Evolutionary conservation across 2,888 invertebrate genomes (phyloP).

Genomic region (Magallana nippona): DNA sequence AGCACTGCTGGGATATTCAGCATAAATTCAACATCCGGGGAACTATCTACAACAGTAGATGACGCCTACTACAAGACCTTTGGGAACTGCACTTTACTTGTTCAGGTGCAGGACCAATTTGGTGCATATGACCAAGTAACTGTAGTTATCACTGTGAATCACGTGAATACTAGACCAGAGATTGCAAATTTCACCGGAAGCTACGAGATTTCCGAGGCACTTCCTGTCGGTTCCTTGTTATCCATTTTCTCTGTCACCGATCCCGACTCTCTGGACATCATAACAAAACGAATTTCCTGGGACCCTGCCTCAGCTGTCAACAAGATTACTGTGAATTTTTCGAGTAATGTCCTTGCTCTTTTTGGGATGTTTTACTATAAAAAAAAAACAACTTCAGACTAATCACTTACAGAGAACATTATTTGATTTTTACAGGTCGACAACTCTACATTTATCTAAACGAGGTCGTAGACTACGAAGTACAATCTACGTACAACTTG

Average conservation of each 20-base stretch:
- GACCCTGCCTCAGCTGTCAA: not conserved
- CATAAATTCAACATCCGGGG: not conserved
- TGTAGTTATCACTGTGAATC: not conserved
- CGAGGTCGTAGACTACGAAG: not conserved
- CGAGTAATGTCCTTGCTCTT: not conserved
- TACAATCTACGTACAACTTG: not conserved
- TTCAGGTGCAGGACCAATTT: slow-evolving; percentile 3
- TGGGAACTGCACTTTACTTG: slow-evolving; percentile 1
- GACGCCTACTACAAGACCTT: not conserved
- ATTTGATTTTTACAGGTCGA: slow-evolving; percentile 1
- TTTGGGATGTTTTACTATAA: too few species aligned
- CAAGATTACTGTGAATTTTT: not conserved
- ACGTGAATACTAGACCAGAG: slow-evolving; percentile 6
- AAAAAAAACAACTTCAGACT: too few species aligned
- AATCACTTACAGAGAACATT: too few species aligned
- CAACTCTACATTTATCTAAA: slow-evolving; percentile 4
- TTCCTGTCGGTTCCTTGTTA: not conserved
- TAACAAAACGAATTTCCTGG: not conserved
- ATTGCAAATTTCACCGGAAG: slow-evolving; percentile 2
- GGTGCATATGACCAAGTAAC: not conserved
- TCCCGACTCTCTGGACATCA: slow-evolving; percentile 22
- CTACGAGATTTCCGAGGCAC: not conserved
- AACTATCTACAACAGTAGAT: not conserved
- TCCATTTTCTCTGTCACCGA: not conserved
- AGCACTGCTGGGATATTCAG: not conserved